Evolutionary conservation across 2,113 vertebrate species (phyloP), one percentile per base, ranked within the genome.

Genomic region (Erpornis zantholeuca): DNA sequence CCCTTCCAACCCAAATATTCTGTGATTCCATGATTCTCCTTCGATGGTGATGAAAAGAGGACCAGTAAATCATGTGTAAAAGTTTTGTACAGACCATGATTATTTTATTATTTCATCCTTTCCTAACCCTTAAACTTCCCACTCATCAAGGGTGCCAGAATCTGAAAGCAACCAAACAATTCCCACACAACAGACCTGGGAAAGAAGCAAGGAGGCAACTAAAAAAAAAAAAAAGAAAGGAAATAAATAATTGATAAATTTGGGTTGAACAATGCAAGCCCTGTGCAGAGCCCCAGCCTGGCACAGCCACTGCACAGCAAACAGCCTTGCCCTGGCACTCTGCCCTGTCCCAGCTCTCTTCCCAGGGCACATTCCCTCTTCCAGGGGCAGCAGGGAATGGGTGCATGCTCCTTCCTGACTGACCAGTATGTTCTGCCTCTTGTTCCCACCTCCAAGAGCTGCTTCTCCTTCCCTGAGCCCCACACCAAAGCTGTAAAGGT

Each of bases 31-130:
- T 14, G 49, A 25, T 49, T 78, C 22, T 70, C 36, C 23, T n/a
- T 79, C 42, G 50, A 1, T 15, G 50, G 50, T 2, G n/a, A 33
- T 33, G 59, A 70, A 5, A 3, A 44, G 53, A 86, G 73, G 21
- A 68, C 0, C 22, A 53, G 6, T 28, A 84, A 92, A 69, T 61
- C 66, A 66, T 0, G 0, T 0, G 1, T 35, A 11, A 12, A 57
- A 47, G 25, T 59, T 81, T 50, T 53, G 33, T 18, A 49, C 5
- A 66, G 15, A 38, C 27, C 27, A 4, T 12, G 50, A 27, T 63
- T 79, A 83, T 52, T 91, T 72, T 8, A 15, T 42, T 86, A 88
- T 59, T 92, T 68, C 25, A 83, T 63, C 38, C 47, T 14, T 85
- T 72, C 44, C 91, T 45, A 70, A 59, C 38, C 31, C 42, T 70